phyloP scores from a whole-genome alignment of 1,140 invertebrate species.

The Drosophila sturtevanti region DNA sequence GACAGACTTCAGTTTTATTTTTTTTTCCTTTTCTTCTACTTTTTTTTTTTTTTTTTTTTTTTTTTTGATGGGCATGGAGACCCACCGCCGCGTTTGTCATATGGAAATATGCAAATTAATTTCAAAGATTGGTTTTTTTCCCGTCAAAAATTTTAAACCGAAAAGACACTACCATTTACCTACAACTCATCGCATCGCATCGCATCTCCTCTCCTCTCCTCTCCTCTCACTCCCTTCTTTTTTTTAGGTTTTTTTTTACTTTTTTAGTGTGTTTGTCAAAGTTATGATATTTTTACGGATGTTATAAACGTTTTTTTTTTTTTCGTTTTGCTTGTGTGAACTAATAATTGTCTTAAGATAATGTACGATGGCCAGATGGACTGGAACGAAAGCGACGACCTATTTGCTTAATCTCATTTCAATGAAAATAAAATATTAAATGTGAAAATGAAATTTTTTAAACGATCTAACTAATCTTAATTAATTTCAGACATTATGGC shows the following conservation, averaged over 20 bases:
- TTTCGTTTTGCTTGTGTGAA: constrained; percentile 64
- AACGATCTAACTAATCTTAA: too few relatives aligned
- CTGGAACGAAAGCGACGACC: constrained; percentile 12
- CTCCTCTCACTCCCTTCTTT: too few relatives aligned
- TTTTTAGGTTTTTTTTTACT: too few relatives aligned
- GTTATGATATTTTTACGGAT: constrained; percentile 74
- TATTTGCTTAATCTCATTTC: neutral
- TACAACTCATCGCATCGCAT: constrained; percentile 33
- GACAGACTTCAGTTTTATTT: neutral
- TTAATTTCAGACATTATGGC: too few relatives aligned
- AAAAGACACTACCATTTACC: constrained; percentile 16
- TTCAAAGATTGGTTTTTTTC: constrained; percentile 20
- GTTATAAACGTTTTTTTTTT: constrained; percentile 54
- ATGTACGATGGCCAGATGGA: constrained; percentile 10
- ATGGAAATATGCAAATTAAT: constrained; percentile 69
- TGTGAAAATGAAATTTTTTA: too few relatives aligned
- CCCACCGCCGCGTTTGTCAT: constrained; percentile 73
- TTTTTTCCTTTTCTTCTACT: too few relatives aligned
- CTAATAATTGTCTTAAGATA: constrained; percentile 66
- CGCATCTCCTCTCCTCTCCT: constrained; percentile 37
- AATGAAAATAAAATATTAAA: neutral
- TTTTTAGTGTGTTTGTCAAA: constrained; percentile 61
- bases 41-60: constrained; percentile 11
- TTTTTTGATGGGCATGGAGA: constrained; percentile 15
- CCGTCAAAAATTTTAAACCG: neutral